Base-by-base conservation (phyloP, 2,888 invertebrate species). In the Sinopyrophorus schimmeli region DNA sequence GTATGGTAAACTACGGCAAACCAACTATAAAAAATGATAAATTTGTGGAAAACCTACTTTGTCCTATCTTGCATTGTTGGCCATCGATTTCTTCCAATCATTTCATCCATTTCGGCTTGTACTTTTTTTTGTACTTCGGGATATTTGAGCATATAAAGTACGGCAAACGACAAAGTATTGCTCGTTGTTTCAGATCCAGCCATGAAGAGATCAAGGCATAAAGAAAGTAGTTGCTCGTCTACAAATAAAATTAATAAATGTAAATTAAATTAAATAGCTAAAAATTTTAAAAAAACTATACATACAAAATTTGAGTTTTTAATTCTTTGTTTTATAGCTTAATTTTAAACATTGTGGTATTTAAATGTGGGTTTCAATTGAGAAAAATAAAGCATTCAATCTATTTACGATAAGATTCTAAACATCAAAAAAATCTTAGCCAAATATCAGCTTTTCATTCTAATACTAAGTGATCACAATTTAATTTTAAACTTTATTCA, bases 151-250 rank as follows among this genome's bases (percentile, higher is more conserved):
- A 86, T 71, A 55, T 81, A 77, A 1, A 84, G 71, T 1, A 86
- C 69, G 42, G 80, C 75, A 61, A 80, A 83, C 1, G 79, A 77
- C 5, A 83, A 71, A 0, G 83, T 81, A 61, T 83, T 84, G 54
- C 80, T 80, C 0, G 84, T 85, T 0, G 86, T 87, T 68, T 87
- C 85, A 5, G 81, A 78, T 1, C 86, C 86, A 3, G 84, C 86
- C 72, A 86, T 79, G 15, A 87, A 79, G 43, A 87, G 70, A 61
- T 87, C 86, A 60, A 84, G 65, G 59, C 84, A 84, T 1, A 84
- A 24, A 1, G 72, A 67, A 44, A 72, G 60, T 7, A 74, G 51
- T 56, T 74, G 74, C 35, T 73, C 68, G 47, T 70, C 72, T 68
- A 53, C 31, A 65, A 48, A 5, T 9, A 5, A 28, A 30, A 41